Evolutionary conservation across 1,140 invertebrate species (phyloP), one percentile per base, ranked within the genome.

Genomic region (Trichonephila inaurata): DNA sequence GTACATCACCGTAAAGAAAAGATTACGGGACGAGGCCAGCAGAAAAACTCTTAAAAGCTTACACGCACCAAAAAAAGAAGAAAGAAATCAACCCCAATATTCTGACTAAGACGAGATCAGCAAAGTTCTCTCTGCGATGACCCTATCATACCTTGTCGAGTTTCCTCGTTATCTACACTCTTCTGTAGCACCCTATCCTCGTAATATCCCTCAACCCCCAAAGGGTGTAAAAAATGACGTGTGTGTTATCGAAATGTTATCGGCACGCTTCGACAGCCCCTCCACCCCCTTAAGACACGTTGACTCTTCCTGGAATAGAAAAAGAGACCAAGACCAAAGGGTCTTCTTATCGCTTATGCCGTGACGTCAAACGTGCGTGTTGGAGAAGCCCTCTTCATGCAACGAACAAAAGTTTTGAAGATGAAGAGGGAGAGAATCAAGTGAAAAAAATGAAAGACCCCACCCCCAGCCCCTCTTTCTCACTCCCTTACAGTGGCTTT

Each of bases 331-430:
- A 6, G 69, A 28, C 28, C 72, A 77, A 77, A 77, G 82, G 40
- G 44, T 60, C 82, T 83, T 83, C 82, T 83, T 83, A 83, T 83
- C 82, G 51, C 82, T 51, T 19, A n/a, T 83, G 40, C 21, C 40
- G 44, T 83, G 82, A 83, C 82, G 82, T 83, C 82, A 83, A n/a
- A 83, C 21, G 82, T 83, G 82, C 82, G 82, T 83, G 82, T 44
- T 10, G n/a, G 82, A 60, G 82, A 83, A 83, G 82, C 82, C 82
- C 82, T 58, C 82, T 60, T 58, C 82, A 83, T 83, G 82, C 44
- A 83, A 83, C 44, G 82, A 83, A 83, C 82, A 83, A 83, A 83
- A 83, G 82, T 58, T 83, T 83, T 58, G 82, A 24, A 58, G 72
- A 83, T 83, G 82, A 60, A 51, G 82, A 51, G 82, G 51, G 82